These are phyloP conservation scores for Halcyon smyrnensis DNA, from an alignment of 2,797 vertebrate genomes.

Conservation along the genomic window DNA sequence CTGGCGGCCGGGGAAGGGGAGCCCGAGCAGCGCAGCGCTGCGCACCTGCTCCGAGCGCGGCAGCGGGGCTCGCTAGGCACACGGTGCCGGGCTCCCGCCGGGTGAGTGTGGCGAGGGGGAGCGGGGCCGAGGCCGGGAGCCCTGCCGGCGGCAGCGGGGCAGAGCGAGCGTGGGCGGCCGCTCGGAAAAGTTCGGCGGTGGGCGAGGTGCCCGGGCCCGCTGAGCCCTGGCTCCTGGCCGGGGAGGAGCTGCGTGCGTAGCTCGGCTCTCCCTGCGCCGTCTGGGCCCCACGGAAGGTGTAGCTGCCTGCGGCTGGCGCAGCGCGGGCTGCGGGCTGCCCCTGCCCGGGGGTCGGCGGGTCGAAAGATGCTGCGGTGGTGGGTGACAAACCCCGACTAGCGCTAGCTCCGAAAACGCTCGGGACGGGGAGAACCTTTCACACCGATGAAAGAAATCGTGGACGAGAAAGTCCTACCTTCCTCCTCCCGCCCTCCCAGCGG, in stretches of 20 bases:
- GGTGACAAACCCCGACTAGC: neutral
- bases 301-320: too few species aligned
- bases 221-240: neutral
- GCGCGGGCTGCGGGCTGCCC: too few species aligned
- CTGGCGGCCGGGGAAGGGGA: neutral
- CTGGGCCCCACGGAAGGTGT: neutral
- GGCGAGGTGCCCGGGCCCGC: neutral
- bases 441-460: neutral
- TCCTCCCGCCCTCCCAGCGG: neutral
- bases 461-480: neutral
- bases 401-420: neutral
- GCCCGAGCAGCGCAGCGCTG: neutral
- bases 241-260: neutral
- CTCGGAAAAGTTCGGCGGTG: neutral
- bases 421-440: neutral
- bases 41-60: neutral
- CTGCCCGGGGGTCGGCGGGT: neutral
- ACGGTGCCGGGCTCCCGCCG: neutral
- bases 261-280: neutral
- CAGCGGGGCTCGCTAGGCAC: neutral
- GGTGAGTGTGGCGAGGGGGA: neutral
- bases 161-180: neutral
- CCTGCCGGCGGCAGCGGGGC: too few species aligned
- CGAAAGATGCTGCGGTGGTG: neutral
- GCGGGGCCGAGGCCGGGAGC: neutral